Evolutionary conservation across 2,888 invertebrate genomes (phyloP), one percentile per base, ranked within the genome.

Genomic region (Pachydiplax longipennis): DNA sequence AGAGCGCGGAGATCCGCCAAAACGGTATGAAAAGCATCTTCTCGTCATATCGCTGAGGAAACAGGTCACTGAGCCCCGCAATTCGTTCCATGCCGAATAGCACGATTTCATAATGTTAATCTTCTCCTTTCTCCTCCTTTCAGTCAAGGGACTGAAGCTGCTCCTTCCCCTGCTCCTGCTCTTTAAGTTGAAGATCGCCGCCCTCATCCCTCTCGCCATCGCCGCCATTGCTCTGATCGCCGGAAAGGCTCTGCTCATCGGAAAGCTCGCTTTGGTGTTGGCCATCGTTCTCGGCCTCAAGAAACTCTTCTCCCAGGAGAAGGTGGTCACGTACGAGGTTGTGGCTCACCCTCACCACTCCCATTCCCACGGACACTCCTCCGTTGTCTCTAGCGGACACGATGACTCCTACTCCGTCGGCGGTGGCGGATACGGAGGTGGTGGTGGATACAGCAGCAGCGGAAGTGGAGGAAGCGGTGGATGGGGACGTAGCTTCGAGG

Each of bases 251-350:
- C 95, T 97, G 81, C 93, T 97, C 2, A 93, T 98, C 31, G 96
- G 97, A 87, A 97, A 98, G 93, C 91, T 97, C 90, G 97, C 97
- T 0, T 93, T 97, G 15, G 94, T 97, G 90, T 94, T 97, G 18
- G 96, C 96, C 53, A 96, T 96, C 58, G 94, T 97, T 1, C 95
- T 97, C 92, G 96, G 97, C 81, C 93, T 96, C 58, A 90, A 90
- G 81, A 90, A 90, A 25, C 80, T 90, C n/a, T 90, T 90, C 90
- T 94, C 94, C 2, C 96, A 96, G 93, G 96, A 97, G 94, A 97
- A 97, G 93, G 97, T 97, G 93, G 98, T 98, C 92, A 98, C 98
- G 5, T 98, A 98, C 93, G 98, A 98, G 93, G 97, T 98, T 61
- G 97, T 98, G 0, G 96, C 97, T 0, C 98, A 98, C 94, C 97